phyloP scores from a whole-genome alignment of 2,888 invertebrate genomes.

The Epistrophella euchroma region DNA sequence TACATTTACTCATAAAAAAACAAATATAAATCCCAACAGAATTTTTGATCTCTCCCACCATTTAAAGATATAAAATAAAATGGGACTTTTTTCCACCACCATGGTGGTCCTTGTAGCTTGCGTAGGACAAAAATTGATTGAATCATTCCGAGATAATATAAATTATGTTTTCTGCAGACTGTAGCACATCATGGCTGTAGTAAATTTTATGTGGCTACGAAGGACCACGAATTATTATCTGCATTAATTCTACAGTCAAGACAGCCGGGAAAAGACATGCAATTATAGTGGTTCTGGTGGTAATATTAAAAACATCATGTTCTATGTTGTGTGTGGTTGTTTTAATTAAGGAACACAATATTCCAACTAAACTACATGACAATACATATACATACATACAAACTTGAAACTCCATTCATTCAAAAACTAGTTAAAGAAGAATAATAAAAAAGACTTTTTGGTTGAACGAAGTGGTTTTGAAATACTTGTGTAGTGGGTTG shows the following conservation, averaged over 20 bases:
- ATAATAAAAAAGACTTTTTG: slow-evolving; percentile 4
- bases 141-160: background rate
- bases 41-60: background rate
- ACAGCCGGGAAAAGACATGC: background rate
- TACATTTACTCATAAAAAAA: too few relatives aligned
- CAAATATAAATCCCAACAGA: too few relatives aligned
- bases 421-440: slow-evolving; percentile 12
- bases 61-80: background rate
- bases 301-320: slow-evolving; percentile 26
- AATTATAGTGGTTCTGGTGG: background rate
- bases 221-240: slow-evolving; percentile 20
- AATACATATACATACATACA: too few relatives aligned
- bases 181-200: background rate
- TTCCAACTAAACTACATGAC: background rate
- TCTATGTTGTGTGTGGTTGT: slow-evolving; percentile 2
- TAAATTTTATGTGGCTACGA: background rate
- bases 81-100: background rate
- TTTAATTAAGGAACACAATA: slow-evolving; percentile 19
- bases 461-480: background rate
- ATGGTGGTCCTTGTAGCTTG: background rate
- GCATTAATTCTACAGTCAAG: slow-evolving; percentile 1
- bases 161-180: background rate
- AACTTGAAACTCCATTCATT: background rate
- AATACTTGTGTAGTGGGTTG: background rate
- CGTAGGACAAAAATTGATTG: slow-evolving; percentile 13